Conservation (phyloP, 2,113 vertebrate genomes). For the Candoia aspera region DNA sequence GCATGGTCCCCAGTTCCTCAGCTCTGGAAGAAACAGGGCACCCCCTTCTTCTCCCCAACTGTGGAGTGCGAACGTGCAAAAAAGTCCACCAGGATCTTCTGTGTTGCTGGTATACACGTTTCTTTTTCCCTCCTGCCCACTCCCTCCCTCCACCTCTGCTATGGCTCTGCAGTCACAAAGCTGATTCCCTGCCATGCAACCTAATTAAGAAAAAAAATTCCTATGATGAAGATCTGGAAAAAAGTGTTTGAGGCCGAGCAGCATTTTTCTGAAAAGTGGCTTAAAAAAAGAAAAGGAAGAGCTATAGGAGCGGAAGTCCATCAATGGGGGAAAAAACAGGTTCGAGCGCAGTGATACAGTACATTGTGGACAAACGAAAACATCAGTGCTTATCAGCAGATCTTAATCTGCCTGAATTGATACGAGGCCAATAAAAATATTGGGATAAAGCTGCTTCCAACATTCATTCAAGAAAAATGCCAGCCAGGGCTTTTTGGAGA, state of each 20-base stretch:
- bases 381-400: background rate
- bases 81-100: background rate
- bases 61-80: no score
- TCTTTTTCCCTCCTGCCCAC: background rate
- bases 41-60: background rate
- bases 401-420: background rate
- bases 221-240: background rate
- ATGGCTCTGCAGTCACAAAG: background rate
- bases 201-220: constrained; percentile 4
- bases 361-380: background rate
- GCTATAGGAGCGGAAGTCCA: background rate
- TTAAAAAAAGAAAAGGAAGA: background rate
- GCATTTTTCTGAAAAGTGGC: background rate
- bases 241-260: background rate
- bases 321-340: background rate
- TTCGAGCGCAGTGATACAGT: background rate
- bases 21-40: background rate
- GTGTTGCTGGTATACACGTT: background rate
- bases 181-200: background rate
- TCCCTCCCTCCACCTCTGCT: background rate
- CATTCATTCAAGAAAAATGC: background rate
- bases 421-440: background rate
- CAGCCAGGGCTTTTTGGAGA: background rate
- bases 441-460: background rate
- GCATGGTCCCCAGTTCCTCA: background rate